These are phyloP conservation scores for Hexactinellida sp. DNA, from an alignment of 37 sponge, comb jelly and placozoan genomes.

Conservation along the genomic window DNA sequence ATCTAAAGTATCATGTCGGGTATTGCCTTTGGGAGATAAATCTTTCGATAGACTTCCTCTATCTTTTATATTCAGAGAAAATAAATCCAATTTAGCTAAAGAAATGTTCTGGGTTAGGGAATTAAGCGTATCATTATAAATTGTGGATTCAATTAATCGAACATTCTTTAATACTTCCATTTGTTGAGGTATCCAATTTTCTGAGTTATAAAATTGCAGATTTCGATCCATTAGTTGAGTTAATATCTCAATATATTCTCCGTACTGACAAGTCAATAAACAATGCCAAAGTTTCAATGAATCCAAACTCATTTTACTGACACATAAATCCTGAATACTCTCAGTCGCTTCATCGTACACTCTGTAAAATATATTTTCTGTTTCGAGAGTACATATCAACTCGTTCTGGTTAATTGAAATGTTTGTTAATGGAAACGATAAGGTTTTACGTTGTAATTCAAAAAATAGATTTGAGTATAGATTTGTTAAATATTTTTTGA, in stretches of 20 bases:
- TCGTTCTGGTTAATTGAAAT: not conserved
- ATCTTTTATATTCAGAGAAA: not conserved
- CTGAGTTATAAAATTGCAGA: not conserved
- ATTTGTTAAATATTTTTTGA: not conserved
- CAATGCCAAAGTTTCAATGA: not conserved
- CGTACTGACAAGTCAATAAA: not conserved
- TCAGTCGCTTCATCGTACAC: not conserved
- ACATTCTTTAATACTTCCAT: not conserved
- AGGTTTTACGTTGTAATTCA: not conserved
- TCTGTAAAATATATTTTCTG: not conserved
- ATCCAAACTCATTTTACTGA: not conserved
- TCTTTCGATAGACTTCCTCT: not conserved
- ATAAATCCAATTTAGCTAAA: not conserved
- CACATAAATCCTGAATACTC: not conserved
- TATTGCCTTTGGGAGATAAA: not conserved
- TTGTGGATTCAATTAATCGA: not conserved
- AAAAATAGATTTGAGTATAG: not conserved
- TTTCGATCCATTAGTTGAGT: not conserved
- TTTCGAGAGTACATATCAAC: not conserved
- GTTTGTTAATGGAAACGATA: not conserved
- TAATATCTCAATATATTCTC: not conserved
- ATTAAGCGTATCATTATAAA: not conserved
- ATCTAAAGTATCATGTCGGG: not conserved
- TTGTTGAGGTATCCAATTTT: not conserved
- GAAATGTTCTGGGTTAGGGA: not conserved